phyloP scores from a whole-genome alignment of 1,140 invertebrate genomes.

The Drosophila equinoxialis region DNA sequence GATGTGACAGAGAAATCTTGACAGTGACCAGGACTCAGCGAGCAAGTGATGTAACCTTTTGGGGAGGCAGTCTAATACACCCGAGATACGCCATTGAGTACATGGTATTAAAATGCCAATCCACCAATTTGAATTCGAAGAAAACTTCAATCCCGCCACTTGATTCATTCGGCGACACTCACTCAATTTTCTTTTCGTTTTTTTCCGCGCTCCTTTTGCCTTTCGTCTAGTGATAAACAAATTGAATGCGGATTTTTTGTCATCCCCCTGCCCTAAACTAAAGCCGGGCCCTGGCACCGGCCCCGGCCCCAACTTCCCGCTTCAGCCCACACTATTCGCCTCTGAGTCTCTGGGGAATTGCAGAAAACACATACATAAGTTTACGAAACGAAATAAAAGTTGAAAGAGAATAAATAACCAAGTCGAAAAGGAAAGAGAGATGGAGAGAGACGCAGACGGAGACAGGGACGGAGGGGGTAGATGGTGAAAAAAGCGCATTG shows the following conservation, averaged over 20 bases:
- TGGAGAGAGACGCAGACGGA: neutral
- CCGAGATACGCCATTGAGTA: neutral
- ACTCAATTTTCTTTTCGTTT: slow-evolving; percentile 63
- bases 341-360: slow-evolving; percentile 40
- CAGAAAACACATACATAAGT: slow-evolving; percentile 26
- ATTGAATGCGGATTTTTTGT: slow-evolving; percentile 69
- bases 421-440: neutral
- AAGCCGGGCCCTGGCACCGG: no score
- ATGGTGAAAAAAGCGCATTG: slow-evolving; percentile 61
- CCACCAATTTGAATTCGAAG: slow-evolving; percentile 6
- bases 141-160: slow-evolving; percentile 43
- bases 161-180: slow-evolving; percentile 77
- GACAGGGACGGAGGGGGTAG: neutral
- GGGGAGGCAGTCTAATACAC: neutral
- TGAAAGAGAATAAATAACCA: slow-evolving; percentile 78
- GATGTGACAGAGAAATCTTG: no score
- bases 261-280: neutral
- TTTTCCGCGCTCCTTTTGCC: neutral
- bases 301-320: neutral
- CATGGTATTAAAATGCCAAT: slow-evolving; percentile 5
- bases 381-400: slow-evolving; percentile 60
- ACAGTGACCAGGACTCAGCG: no score
- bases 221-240: slow-evolving; percentile 66
- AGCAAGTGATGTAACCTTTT: no score
- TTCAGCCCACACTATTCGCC: neutral